Percentiles rank a stretch among this genome's conserved stretches.
Evolutionary conservation across 1,140 invertebrate species (phyloP).

Genomic region (Arion vulgaris): DNA sequence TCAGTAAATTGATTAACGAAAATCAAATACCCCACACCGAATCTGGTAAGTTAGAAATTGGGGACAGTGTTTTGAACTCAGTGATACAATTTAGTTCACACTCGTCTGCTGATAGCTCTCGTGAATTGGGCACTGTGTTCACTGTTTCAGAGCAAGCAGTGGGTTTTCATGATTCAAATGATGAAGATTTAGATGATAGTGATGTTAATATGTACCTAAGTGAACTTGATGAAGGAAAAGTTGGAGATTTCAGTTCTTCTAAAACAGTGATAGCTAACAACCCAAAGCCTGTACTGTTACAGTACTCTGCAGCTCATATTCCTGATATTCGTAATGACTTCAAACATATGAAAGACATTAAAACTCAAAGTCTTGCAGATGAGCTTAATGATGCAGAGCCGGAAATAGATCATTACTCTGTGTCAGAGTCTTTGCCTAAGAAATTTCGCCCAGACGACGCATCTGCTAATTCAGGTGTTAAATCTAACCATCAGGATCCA

Average conservation of each 20-base stretch:
- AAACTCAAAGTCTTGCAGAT: constrained; percentile 24
- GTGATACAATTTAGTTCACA: background rate
- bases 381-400: constrained; percentile 25
- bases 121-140: background rate
- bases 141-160: background rate
- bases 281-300: too few relatives aligned
- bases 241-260: background rate
- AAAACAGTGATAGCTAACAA: background rate
- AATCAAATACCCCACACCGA: background rate
- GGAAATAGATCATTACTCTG: constrained; percentile 1
- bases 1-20: background rate
- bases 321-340: constrained; percentile 24
- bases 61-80: background rate
- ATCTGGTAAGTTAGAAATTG: background rate
- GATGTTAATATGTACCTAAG: constrained; percentile 26
- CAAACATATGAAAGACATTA: background rate
- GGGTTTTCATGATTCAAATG: constrained; percentile 31
- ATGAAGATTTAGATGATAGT: constrained; percentile 17
- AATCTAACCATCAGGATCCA: constrained; percentile 6
- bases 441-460: constrained; percentile 25
- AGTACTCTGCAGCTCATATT: background rate
- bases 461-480: background rate
- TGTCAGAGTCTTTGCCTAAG: constrained; percentile 12
- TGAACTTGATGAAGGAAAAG: background rate
- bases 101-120: background rate